Evolutionary conservation across 2,888 invertebrate genomes (phyloP).

Genomic region (Steinernema carpocapsae): DNA sequence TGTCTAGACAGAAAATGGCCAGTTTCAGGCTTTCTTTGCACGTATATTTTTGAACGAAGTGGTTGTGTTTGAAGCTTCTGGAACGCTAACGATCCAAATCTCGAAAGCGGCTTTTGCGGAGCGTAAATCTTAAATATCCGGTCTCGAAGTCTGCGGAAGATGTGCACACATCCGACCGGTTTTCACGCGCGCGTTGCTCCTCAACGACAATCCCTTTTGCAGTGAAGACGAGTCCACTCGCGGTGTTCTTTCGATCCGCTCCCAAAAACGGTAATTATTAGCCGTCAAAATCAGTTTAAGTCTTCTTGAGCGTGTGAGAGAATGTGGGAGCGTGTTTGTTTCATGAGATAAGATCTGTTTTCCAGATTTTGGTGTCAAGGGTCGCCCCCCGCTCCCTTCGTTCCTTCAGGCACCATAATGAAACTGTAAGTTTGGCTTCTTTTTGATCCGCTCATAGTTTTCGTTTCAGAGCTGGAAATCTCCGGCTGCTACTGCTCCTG

Average conservation of each 20-base stretch:
- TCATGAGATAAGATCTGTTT: slow-evolving; percentile 19
- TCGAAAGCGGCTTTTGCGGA: not conserved
- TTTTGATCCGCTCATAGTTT: not conserved
- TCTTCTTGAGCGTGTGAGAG: not conserved
- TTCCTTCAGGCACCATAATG: not conserved
- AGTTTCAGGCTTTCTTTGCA: no score
- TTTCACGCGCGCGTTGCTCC: not conserved
- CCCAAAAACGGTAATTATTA: slow-evolving; percentile 9
- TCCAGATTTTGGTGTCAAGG: slow-evolving; percentile 11
- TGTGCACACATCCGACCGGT: not conserved
- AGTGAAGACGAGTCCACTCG: slow-evolving; percentile 11
- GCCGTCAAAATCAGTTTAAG: not conserved
- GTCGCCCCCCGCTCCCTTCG: not conserved
- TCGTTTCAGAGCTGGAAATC: not conserved
- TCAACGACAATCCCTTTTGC: slow-evolving; percentile 21
- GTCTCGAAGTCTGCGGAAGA: not conserved
- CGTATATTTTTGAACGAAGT: no score
- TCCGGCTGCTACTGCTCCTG: not conserved
- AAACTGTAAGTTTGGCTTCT: slow-evolving; percentile 9
- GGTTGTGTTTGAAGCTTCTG: no score
- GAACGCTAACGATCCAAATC: slow-evolving; percentile 24
- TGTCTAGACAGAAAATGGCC: no score
- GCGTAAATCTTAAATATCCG: not conserved
- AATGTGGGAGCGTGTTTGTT: not conserved
- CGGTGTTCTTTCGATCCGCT: not conserved